A percentile compares a stretch with the other conserved stretches of the same genome.
Evolutionary conservation across 2,888 invertebrate species (phyloP).

Genomic region (Amphipoea lucens): DNA sequence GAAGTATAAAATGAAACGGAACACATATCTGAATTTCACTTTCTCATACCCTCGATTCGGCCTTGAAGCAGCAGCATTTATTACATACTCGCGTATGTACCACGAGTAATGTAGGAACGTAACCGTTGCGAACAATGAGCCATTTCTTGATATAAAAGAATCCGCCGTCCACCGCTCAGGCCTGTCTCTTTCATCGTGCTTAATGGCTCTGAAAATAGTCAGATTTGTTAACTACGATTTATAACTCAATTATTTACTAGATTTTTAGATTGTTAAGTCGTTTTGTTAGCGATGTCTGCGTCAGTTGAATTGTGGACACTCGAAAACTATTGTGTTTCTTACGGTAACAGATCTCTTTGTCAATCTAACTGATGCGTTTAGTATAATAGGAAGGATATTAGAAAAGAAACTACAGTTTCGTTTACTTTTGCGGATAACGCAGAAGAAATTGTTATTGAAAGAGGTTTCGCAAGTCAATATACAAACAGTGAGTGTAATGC

Average conservation of each 20-base stretch:
- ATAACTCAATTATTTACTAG: conserved; percentile 66
- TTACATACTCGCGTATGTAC: conserved; percentile 39
- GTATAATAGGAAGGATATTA: conserved; percentile 6
- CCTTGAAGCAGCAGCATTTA: conserved; percentile 54
- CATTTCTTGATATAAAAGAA: conserved; percentile 67
- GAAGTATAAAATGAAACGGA: conserved; percentile 27
- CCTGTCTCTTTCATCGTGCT: conserved; percentile 66
- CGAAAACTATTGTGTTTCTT: conserved; percentile 47
- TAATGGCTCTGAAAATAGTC: conserved; percentile 69
- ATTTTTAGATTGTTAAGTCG: conserved; percentile 60
- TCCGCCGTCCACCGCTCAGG: conserved; percentile 41
- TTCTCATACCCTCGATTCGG: conserved; percentile 46
- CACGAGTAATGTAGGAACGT: conserved; percentile 34
- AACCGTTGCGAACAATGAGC: conserved; percentile 63
- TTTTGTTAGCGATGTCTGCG: conserved; percentile 43
- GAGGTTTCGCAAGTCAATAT: not conserved
- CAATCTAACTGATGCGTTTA: conserved; percentile 16
- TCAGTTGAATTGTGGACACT: conserved; percentile 36
- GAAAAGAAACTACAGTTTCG: conserved; percentile 20
- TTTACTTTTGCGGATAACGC: conserved; percentile 31
- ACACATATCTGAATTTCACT: conserved; percentile 55
- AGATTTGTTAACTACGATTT: conserved; percentile 66
- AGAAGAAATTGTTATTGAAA: conserved; percentile 28
- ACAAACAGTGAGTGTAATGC: not conserved
- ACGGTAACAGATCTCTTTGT: conserved; percentile 30